Base-by-base conservation (phyloP, 2,797 vertebrate species). In the Falco naumanni region DNA sequence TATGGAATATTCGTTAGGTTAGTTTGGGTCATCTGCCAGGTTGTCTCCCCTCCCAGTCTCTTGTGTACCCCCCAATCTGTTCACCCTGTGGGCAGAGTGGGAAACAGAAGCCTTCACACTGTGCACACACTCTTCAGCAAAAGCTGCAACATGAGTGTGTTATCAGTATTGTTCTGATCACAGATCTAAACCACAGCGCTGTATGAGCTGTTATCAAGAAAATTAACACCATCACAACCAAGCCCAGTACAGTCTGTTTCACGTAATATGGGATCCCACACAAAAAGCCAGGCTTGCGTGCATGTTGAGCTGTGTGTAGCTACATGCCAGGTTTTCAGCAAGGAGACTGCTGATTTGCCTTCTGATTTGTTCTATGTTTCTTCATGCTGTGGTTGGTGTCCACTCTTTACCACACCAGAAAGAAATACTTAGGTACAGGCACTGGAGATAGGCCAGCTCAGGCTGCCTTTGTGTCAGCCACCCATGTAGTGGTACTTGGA, bases 11-110 rank as follows among this genome's bases (percentile, higher is more conserved):
- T 1, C 59, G 3, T 76, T 90, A 34, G 2, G 2, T 74, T 91
- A 48, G 9, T 80, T 86, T 0, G 1, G 16, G n/a, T 82, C 9
- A 17, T 57, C 48, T 85, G 18, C 18, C 22, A 70, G 13, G 10
- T 63, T 77, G 6, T 45, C 47, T 59, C 29, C 17, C 4, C 21
- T 83, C 14, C 6, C 25, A 59, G 0, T 25, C 9, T 74, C n/a
- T 61, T 1, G 1, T 77, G 16, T 34, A 39, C 7, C 24, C 26
- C 16, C 2, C 5, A 25, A 0, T 68, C 17, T 84, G 0, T 64
- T 93, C 11, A 14, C 15, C 37, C 11, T 57, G 34, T 10, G 11
- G 24, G 5, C 7, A 22, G 53, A 78, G 28, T 41, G 25, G 45
- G 41, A 76, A 64, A 33, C 33, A 57, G 51, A 63, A 65, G 6